A percentile compares a stretch with the other conserved stretches of the same genome.
These are phyloP conservation scores for Sinhomidia bicolor DNA, from an alignment of 2,888 invertebrate genomes.

Conservation along the genomic window DNA sequence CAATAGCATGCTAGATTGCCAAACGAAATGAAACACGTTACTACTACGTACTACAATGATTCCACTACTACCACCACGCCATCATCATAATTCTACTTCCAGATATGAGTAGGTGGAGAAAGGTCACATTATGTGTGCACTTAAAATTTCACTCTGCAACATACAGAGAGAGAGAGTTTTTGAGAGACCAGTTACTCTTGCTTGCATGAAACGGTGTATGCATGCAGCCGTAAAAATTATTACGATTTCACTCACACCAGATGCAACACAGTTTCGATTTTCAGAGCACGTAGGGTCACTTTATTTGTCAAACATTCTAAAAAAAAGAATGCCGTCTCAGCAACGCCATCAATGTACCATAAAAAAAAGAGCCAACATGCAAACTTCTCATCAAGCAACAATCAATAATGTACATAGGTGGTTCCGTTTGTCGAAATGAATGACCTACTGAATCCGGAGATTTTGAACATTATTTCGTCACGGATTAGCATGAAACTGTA, in stretches of 20 bases:
- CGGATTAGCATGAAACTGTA: slow-evolving; percentile 24
- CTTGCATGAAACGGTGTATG: neutral
- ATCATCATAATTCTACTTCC: slow-evolving; percentile 38
- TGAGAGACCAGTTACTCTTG: too few species aligned
- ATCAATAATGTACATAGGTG: slow-evolving; percentile 49
- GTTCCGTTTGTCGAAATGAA: slow-evolving; percentile 20
- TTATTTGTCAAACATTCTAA: neutral
- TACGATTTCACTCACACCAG: neutral
- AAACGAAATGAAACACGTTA: neutral
- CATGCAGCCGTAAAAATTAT: neutral
- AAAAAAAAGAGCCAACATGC: slow-evolving; percentile 47
- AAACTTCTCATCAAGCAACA: slow-evolving; percentile 69
- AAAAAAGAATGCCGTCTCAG: too few species aligned
- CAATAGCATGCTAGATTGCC: neutral
- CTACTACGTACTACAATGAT: neutral
- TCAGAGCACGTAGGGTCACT: slow-evolving; percentile 20
- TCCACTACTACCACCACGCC: neutral
- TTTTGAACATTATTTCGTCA: neutral
- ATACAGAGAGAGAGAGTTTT: neutral
- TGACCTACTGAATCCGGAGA: slow-evolving; percentile 58
- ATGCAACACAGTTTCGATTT: slow-evolving; percentile 47
- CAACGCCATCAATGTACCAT: slow-evolving; percentile 1
- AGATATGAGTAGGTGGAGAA: slow-evolving; percentile 19
- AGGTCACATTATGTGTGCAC: slow-evolving; percentile 50
- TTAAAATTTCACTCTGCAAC: neutral